A percentile compares a stretch with the other conserved stretches of the same genome.
These are phyloP conservation scores for Phenganax stokvisi DNA, from an alignment of 92 coral and sea anemone genomes.

Conservation along the genomic window DNA sequence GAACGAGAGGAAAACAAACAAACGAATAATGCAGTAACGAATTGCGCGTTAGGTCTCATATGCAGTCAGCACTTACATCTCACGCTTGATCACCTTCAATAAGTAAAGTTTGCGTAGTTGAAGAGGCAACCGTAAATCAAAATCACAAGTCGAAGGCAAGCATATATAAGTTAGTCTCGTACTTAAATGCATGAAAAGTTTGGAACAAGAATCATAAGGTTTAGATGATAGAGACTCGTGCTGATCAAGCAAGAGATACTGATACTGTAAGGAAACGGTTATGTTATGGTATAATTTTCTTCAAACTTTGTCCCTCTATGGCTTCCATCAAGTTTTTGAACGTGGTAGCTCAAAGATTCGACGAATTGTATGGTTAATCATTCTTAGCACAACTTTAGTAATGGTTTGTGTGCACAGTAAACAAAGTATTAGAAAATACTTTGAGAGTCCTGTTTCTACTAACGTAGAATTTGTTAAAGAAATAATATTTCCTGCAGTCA, in stretches of 20 bases:
- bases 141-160: too few species aligned
- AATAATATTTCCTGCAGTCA: conserved; percentile 86
- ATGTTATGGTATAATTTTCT: conserved; percentile 87
- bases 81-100: conserved; percentile 22
- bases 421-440: conserved; percentile 81
- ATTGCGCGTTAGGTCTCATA: too few species aligned
- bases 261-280: conserved; percentile 36
- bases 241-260: not conserved
- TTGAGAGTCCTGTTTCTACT: conserved; percentile 90
- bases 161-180: not conserved
- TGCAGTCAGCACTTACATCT: not conserved
- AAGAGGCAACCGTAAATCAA: too few species aligned
- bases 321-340: conserved; percentile 88
- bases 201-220: not conserved
- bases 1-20: too few species aligned
- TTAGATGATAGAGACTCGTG: conserved; percentile 37
- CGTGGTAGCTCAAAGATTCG: conserved; percentile 72
- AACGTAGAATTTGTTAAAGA: conserved; percentile 90
- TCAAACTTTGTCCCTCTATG: conserved; percentile 87
- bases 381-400: conserved; percentile 64
- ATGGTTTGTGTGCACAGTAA: conserved; percentile 68
- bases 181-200: not conserved
- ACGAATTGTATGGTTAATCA: conserved; percentile 63
- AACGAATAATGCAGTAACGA: too few species aligned
- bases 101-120: conserved; percentile 18